Conservation (phyloP, 2,797 vertebrate genomes). For the Danio aesculapii region DNA sequence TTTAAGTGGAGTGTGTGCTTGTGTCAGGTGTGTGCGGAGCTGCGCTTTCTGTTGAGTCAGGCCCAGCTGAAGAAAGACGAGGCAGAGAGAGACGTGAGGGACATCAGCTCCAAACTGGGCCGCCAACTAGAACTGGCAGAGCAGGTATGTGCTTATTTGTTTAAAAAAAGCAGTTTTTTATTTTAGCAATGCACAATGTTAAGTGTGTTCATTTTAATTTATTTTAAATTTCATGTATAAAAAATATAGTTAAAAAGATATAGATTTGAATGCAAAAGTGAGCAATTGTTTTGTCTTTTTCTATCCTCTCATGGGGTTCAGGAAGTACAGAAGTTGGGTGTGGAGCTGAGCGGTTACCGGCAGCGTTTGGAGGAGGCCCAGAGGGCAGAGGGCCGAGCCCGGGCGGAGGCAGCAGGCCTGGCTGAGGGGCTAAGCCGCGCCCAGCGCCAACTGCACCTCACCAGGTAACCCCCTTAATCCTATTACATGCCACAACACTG, state of each 20-base stretch:
- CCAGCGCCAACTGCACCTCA: slow-evolving; percentile 96
- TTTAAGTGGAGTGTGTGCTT: slow-evolving; percentile 17
- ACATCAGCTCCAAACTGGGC: slow-evolving; percentile 84
- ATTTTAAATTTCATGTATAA: not conserved
- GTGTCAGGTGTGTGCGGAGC: slow-evolving; percentile 87
- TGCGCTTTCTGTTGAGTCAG: slow-evolving; percentile 89
- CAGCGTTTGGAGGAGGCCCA: slow-evolving; percentile 91
- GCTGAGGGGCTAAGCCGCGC: slow-evolving; percentile 93
- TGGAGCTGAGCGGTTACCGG: slow-evolving; percentile 87
- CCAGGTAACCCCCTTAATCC: slow-evolving; percentile 96
- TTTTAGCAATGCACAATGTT: not conserved
- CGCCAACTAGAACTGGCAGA: slow-evolving; percentile 86
- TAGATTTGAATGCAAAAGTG: not conserved
- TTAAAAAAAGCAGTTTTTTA: not conserved
- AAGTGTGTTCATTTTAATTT: not conserved
- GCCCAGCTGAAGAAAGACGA: slow-evolving; percentile 90
- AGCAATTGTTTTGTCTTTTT: slow-evolving; percentile 1
- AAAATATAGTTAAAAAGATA: too few species aligned
- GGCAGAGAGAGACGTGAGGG: slow-evolving; percentile 88
- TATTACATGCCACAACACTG: slow-evolving; percentile 86
- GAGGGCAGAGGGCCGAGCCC: slow-evolving; percentile 89
- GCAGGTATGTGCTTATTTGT: slow-evolving; percentile 77
- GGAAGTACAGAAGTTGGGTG: slow-evolving; percentile 91
- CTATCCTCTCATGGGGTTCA: slow-evolving; percentile 82
- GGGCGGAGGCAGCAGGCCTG: slow-evolving; percentile 90